A percentile compares a stretch with the other conserved stretches of the same genome.
Evolutionary conservation across 2,888 invertebrate species (phyloP).

Genomic region (Apamea sordens): DNA sequence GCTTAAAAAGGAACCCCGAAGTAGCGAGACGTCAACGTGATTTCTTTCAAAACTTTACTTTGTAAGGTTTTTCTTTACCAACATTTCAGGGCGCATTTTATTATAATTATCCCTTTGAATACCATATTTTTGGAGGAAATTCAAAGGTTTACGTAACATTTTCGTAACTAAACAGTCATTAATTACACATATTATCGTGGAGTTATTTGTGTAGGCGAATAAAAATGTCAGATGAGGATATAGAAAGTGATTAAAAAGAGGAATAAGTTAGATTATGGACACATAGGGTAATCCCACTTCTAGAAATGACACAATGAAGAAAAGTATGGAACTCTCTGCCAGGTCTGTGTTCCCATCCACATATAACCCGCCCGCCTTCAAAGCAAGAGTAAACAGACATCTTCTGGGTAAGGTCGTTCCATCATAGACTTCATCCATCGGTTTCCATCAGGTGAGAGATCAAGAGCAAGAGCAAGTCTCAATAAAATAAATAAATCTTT

Average conservation of each 20-base stretch:
- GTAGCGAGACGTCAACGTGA: slow-evolving; percentile 7
- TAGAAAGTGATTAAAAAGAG: no score
- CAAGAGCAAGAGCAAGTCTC: neutral
- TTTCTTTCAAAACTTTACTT: slow-evolving; percentile 17
- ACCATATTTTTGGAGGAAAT: neutral
- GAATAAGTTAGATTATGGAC: no score
- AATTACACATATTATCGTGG: no score
- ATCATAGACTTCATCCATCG: neutral
- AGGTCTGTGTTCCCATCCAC: no score
- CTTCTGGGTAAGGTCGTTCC: neutral
- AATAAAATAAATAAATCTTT: neutral
- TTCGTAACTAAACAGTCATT: neutral
- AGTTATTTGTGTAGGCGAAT: no score
- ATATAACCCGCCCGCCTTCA: no score
- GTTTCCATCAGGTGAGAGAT: neutral
- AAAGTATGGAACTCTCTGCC: no score
- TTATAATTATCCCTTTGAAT: neutral
- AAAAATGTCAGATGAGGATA: no score
- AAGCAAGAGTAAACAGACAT: neutral
- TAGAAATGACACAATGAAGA: no score
- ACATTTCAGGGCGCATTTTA: neutral
- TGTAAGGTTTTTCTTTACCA: slow-evolving; percentile 4
- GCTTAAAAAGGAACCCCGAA: neutral
- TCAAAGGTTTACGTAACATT: neutral
- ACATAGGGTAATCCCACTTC: no score